Conservation (phyloP, 1,140 invertebrate species). For the Babylonia areolata region DNA sequence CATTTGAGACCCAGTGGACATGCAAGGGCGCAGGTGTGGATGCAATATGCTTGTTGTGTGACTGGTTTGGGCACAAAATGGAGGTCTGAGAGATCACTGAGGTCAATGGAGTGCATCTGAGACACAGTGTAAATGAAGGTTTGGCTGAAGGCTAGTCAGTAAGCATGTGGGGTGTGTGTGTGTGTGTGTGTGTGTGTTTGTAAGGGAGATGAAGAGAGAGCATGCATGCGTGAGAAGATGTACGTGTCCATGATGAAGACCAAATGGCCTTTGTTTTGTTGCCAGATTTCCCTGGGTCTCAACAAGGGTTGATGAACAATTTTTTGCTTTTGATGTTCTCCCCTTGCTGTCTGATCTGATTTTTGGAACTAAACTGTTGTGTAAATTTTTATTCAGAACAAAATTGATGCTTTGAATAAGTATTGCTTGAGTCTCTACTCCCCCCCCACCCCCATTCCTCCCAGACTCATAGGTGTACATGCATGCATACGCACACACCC, state of each 20-base stretch:
- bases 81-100: slow-evolving; percentile 12
- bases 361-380: no score
- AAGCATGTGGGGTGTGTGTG: not conserved
- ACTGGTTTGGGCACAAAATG: not conserved
- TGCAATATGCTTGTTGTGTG: not conserved
- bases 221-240: no score
- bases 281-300: not conserved
- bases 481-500: no score
- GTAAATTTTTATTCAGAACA: no score
- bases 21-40: slow-evolving; percentile 14
- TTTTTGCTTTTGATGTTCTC: slow-evolving; percentile 27
- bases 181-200: not conserved
- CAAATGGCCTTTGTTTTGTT: slow-evolving; percentile 3
- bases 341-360: slow-evolving; percentile 28
- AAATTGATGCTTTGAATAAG: no score
- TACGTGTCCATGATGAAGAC: not conserved
- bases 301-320: not conserved
- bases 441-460: no score
- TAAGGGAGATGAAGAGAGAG: not conserved
- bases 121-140: not conserved
- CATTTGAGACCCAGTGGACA: not conserved
- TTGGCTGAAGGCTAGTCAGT: not conserved
- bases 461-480: no score
- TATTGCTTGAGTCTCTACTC: no score
- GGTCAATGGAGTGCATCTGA: slow-evolving; percentile 27